Conservation (phyloP, 1,140 invertebrate genomes). For the Manduca sexta region DNA sequence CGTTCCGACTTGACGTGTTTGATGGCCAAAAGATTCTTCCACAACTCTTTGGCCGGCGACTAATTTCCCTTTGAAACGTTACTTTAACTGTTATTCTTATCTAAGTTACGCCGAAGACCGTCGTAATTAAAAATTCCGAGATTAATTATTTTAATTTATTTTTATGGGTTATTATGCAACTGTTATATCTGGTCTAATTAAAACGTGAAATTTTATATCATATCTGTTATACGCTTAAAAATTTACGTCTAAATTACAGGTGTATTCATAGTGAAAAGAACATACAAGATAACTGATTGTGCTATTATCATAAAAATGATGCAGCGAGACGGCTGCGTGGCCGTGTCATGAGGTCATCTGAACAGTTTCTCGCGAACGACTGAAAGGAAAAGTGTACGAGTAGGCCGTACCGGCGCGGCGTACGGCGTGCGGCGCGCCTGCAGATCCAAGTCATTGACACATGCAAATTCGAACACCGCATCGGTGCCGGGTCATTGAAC, state of each 20-base stretch:
- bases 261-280: not conserved
- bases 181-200: too few relatives aligned
- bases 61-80: conserved; percentile 37
- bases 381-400: conserved; percentile 59
- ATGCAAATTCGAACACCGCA: conserved; percentile 57
- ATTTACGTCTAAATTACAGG: too few relatives aligned
- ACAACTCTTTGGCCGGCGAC: conserved; percentile 55
- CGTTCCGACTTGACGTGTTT: conserved; percentile 60
- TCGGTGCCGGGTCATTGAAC: conserved; percentile 49
- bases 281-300: conserved; percentile 3
- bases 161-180: not conserved
- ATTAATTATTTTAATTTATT: not conserved
- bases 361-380: conserved; percentile 45
- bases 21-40: conserved; percentile 65
- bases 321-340: conserved; percentile 12
- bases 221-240: too few relatives aligned
- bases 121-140: not conserved
- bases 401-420: conserved; percentile 27
- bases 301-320: conserved; percentile 4
- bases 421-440: conserved; percentile 23
- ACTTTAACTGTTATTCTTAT: conserved; percentile 5
- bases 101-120: too few relatives aligned
- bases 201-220: too few relatives aligned
- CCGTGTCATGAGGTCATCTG: conserved; percentile 55
- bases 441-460: conserved; percentile 60